Conservation (phyloP, 2,113 vertebrate genomes). For the Helogale parvula region DNA sequence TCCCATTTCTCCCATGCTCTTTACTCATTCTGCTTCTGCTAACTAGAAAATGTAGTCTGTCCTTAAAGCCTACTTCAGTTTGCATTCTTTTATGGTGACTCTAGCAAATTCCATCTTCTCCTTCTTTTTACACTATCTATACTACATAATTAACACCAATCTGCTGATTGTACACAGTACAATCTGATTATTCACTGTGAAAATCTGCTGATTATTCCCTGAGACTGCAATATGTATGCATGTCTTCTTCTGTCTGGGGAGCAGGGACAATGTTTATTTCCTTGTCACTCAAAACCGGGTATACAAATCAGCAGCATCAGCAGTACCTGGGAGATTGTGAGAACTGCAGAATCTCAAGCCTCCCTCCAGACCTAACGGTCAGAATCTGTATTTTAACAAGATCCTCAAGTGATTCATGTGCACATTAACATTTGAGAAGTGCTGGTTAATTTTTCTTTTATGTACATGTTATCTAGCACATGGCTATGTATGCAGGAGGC, state of each 20-base stretch:
- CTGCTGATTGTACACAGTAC: slow-evolving; percentile 19
- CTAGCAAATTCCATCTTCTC: slow-evolving; percentile 21
- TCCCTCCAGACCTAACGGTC: neutral
- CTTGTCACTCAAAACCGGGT: slow-evolving; percentile 12
- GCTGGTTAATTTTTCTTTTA: slow-evolving; percentile 29
- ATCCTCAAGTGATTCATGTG: neutral
- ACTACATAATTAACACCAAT: slow-evolving; percentile 30
- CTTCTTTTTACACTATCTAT: neutral
- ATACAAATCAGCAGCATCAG: neutral
- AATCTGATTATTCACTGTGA: slow-evolving; percentile 32
- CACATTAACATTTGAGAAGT: slow-evolving; percentile 14
- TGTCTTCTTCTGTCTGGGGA: neutral
- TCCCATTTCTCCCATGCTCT: slow-evolving; percentile 26
- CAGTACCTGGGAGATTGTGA: neutral
- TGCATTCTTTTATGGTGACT: slow-evolving; percentile 43
- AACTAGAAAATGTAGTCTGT: neutral
- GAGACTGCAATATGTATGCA: neutral
- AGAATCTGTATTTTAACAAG: slow-evolving; percentile 28
- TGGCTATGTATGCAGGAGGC: neutral
- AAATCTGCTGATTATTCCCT: slow-evolving; percentile 44
- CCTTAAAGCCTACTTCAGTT: neutral
- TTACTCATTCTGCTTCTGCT: neutral
- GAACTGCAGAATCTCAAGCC: neutral
- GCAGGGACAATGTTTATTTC: slow-evolving; percentile 7
- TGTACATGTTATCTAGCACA: neutral